Conservation (phyloP, 2,113 vertebrate species). For the Aphelocoma coerulescens region DNA sequence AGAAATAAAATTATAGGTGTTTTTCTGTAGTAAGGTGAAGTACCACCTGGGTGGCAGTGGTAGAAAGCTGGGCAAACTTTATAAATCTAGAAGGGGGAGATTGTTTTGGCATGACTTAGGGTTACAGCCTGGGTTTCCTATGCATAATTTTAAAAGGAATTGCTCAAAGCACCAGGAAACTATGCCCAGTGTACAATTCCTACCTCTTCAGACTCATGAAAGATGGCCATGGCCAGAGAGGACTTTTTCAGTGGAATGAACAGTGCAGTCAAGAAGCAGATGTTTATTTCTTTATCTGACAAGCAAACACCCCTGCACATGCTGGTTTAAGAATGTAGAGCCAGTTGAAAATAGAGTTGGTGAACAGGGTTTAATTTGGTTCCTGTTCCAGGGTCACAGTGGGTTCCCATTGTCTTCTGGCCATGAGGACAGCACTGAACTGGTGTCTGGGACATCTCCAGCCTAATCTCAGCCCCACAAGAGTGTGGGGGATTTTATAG, state of each 20-base stretch:
- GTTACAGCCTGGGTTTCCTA: slow-evolving; percentile 33
- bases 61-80: slow-evolving; percentile 38
- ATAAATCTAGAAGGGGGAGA: slow-evolving; percentile 28
- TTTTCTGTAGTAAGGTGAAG: slow-evolving; percentile 47
- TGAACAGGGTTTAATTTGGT: background rate
- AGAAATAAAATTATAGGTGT: slow-evolving; percentile 65
- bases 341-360: background rate
- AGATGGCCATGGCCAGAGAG: background rate
- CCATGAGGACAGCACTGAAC: background rate
- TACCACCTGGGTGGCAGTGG: slow-evolving; percentile 60
- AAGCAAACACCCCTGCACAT: background rate
- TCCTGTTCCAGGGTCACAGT: background rate
- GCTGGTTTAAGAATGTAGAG: background rate
- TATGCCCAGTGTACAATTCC: slow-evolving; percentile 3
- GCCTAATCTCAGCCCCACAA: background rate
- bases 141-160: slow-evolving; percentile 32
- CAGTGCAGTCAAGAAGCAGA: background rate
- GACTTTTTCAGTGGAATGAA: background rate
- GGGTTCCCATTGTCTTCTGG: background rate
- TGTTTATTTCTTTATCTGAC: background rate
- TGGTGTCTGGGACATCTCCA: background rate
- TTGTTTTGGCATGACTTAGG: slow-evolving; percentile 39
- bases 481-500: background rate
- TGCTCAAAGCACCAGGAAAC: slow-evolving; percentile 36
- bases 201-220: background rate